Evolutionary conservation across 1,140 invertebrate species (phyloP).

Genomic region (Bombus breviceps): DNA sequence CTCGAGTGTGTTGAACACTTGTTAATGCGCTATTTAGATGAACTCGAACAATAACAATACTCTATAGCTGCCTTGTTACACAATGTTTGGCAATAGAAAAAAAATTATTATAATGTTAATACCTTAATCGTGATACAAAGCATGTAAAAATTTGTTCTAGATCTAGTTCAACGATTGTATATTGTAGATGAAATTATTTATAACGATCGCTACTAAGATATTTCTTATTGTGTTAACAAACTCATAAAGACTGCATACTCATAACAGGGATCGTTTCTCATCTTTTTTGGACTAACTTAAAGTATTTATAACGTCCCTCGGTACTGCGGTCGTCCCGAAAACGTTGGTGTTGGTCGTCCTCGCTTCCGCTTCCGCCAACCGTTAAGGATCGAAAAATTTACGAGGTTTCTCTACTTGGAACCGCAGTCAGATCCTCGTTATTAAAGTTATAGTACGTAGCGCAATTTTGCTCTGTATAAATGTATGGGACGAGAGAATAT

Average conservation of each 20-base stretch:
- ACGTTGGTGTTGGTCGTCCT: not conserved
- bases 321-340: not conserved
- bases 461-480: not conserved
- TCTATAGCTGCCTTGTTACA: conserved; percentile 48
- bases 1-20: conserved; percentile 28
- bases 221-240: conserved; percentile 25
- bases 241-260: conserved; percentile 55
- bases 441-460: no score
- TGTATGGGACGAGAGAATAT: not conserved
- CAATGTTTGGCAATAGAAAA: conserved; percentile 46
- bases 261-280: conserved; percentile 53
- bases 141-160: conserved; percentile 50
- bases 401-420: not conserved
- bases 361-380: not conserved
- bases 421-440: not conserved
- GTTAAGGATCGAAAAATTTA: not conserved
- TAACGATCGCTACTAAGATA: conserved; percentile 43
- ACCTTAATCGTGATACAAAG: conserved; percentile 49
- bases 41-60: conserved; percentile 32
- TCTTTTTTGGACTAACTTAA: conserved; percentile 12
- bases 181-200: conserved; percentile 54
- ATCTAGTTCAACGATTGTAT: conserved; percentile 56
- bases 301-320: not conserved
- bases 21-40: conserved; percentile 40
- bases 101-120: conserved; percentile 61